Evolutionary conservation across 2,888 invertebrate genomes (phyloP).

Genomic region (Acleris emargana): DNA sequence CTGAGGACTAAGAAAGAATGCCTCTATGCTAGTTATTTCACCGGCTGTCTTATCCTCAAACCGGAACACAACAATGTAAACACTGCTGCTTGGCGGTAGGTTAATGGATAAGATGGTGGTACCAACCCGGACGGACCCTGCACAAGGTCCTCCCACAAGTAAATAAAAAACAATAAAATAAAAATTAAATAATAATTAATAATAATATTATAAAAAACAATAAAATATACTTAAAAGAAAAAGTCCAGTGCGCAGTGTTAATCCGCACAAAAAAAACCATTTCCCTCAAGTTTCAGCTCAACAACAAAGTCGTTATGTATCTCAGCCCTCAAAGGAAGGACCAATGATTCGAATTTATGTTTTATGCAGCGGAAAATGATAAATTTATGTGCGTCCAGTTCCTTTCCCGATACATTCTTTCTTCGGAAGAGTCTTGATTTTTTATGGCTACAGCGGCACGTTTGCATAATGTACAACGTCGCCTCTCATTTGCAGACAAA

Average conservation of each 20-base stretch:
- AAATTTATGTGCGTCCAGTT: constrained; percentile 81
- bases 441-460: constrained; percentile 75
- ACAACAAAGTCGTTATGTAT: constrained; percentile 49
- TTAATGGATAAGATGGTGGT: too few relatives aligned
- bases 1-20: too few relatives aligned
- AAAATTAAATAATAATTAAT: too few relatives aligned
- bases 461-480: constrained; percentile 70
- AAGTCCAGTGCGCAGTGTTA: neutral
- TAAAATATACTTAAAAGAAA: too few relatives aligned
- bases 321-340: constrained; percentile 63
- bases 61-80: too few relatives aligned
- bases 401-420: constrained; percentile 65
- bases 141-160: too few relatives aligned
- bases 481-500: constrained; percentile 41
- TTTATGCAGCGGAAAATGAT: constrained; percentile 83
- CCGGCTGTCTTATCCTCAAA: too few relatives aligned
- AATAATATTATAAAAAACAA: too few relatives aligned
- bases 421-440: constrained; percentile 65
- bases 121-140: too few relatives aligned
- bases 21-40: too few relatives aligned
- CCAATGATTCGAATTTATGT: constrained; percentile 81
- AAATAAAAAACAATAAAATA: too few relatives aligned
- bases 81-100: too few relatives aligned
- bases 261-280: neutral
- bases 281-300: constrained; percentile 17